phyloP scores from a whole-genome alignment of 2,888 invertebrate species.

The Spatulosminthurus flaviceps region DNA sequence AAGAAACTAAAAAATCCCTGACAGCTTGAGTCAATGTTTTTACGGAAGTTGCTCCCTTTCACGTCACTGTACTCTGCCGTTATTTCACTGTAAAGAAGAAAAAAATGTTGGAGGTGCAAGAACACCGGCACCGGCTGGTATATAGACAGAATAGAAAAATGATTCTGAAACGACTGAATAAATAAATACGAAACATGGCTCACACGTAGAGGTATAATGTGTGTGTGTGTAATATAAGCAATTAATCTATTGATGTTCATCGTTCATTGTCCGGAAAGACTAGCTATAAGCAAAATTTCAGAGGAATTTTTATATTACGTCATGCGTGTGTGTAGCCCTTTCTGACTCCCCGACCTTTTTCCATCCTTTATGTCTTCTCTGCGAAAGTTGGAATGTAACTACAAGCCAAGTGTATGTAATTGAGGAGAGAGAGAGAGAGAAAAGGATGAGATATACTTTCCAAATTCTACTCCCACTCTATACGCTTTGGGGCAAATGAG shows the following conservation, averaged over 20 bases:
- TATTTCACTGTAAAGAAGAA: not conserved
- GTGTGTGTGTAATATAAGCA: slow-evolving; percentile 47
- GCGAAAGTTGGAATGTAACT: no score
- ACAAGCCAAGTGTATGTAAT: not conserved
- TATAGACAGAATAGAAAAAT: slow-evolving; percentile 21
- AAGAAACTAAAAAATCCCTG: no score
- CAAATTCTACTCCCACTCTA: slow-evolving; percentile 44
- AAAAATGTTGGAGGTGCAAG: slow-evolving; percentile 19
- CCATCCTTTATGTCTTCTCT: not conserved
- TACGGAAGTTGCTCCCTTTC: no score
- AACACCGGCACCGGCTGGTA: slow-evolving; percentile 44
- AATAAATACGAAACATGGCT: slow-evolving; percentile 49
- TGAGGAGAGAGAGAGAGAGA: not conserved
- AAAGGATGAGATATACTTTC: slow-evolving; percentile 24
- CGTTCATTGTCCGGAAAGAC: slow-evolving; percentile 22
- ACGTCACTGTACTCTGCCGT: no score
- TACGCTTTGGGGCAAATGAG: slow-evolving; percentile 41
- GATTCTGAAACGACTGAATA: slow-evolving; percentile 47
- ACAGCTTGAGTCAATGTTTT: no score
- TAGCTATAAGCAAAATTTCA: no score
- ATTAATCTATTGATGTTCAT: slow-evolving; percentile 48
- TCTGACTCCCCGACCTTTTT: slow-evolving; percentile 14
- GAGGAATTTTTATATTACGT: slow-evolving; percentile 1
- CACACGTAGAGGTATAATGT: no score
- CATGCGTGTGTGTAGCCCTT: not conserved